A percentile compares a stretch with the other conserved stretches of the same genome.
Evolutionary conservation across 2,888 invertebrate species (phyloP).

Genomic region (Apodemia hepburni): DNA sequence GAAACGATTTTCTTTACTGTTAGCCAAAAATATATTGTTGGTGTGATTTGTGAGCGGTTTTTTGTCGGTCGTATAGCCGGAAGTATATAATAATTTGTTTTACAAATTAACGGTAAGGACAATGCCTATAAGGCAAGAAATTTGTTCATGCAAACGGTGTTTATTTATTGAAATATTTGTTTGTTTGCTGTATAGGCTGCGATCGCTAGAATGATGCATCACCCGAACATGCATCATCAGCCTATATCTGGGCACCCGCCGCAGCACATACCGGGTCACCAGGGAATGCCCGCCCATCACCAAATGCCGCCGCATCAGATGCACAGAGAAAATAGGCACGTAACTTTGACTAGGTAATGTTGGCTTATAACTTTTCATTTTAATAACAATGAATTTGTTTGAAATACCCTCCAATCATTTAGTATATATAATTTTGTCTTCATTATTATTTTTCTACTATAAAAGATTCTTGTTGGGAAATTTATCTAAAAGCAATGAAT

Average conservation of each 20-base stretch:
- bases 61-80: conserved; percentile 57
- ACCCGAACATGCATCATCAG: conserved; percentile 80
- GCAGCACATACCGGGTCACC: conserved; percentile 70
- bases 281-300: conserved; percentile 77
- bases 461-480: too few relatives aligned
- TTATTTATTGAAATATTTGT: conserved; percentile 49
- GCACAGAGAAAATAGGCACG: conserved; percentile 82
- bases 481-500: too few relatives aligned
- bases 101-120: conserved; percentile 55
- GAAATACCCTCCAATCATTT: too few relatives aligned
- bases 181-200: conserved; percentile 63
- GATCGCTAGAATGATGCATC: conserved; percentile 75
- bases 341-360: conserved; percentile 74
- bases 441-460: too few relatives aligned
- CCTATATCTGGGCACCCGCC: conserved; percentile 75
- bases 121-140: conserved; percentile 46
- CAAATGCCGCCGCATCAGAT: conserved; percentile 82
- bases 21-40: conserved; percentile 81
- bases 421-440: too few relatives aligned
- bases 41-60: conserved; percentile 63
- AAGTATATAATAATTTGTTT: conserved; percentile 43
- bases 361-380: conserved; percentile 57
- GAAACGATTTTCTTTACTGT: conserved; percentile 89
- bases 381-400: conserved; percentile 41
- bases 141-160: conserved; percentile 49